These are phyloP conservation scores for Drosophila dunni DNA, from an alignment of 1,140 invertebrate genomes.

Conservation along the genomic window DNA sequence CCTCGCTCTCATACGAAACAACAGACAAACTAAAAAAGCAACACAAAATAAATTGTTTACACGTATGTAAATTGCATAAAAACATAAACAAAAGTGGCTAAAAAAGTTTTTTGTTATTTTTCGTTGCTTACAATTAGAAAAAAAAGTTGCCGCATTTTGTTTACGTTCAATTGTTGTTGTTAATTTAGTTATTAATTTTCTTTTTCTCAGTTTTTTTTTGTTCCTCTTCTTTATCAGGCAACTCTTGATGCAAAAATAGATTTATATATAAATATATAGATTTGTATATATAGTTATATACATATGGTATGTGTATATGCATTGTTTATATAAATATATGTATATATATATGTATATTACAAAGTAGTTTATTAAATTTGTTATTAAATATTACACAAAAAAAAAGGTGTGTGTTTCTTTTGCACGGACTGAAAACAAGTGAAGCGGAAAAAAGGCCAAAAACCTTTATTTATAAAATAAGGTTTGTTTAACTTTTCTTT, in stretches of 20 bases:
- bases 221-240: slow-evolving; percentile 45
- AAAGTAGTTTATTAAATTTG: slow-evolving; percentile 35
- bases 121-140: slow-evolving; percentile 31
- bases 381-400: slow-evolving; percentile 37
- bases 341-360: slow-evolving; percentile 42
- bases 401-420: background rate
- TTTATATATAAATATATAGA: slow-evolving; percentile 26
- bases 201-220: slow-evolving; percentile 18
- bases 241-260: slow-evolving; percentile 56
- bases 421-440: slow-evolving; percentile 16
- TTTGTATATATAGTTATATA: slow-evolving; percentile 27
- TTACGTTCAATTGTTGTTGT: slow-evolving; percentile 7
- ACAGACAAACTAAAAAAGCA: slow-evolving; percentile 41
- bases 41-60: slow-evolving; percentile 42
- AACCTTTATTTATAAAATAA: slow-evolving; percentile 80
- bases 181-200: background rate
- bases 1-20: slow-evolving; percentile 49
- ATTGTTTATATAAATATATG: slow-evolving; percentile 11
- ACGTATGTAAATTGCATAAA: slow-evolving; percentile 1
- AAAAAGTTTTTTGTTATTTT: slow-evolving; percentile 30
- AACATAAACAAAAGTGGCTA: slow-evolving; percentile 65
- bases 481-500: slow-evolving; percentile 27
- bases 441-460: slow-evolving; percentile 26
- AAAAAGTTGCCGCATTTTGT: slow-evolving; percentile 28
- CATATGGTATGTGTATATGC: slow-evolving; percentile 22